These are phyloP conservation scores for Cyclopterus lumpus DNA, from an alignment of 2,797 vertebrate species.

Conservation along the genomic window DNA sequence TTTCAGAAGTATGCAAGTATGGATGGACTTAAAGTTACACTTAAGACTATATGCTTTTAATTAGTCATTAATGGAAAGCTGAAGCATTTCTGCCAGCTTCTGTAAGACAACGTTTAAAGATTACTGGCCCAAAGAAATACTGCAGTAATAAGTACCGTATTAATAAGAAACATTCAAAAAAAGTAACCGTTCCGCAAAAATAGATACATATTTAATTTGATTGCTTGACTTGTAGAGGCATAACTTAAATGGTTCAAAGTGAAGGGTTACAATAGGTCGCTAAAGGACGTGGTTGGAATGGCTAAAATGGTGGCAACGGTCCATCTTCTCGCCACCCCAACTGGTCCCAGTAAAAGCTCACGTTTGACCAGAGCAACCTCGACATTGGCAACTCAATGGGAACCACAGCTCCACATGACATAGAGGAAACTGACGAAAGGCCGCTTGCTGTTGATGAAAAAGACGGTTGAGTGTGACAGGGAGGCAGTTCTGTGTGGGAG, in stretches of 20 bases:
- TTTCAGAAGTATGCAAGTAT: no score
- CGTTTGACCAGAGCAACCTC: not conserved
- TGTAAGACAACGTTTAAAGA: not conserved
- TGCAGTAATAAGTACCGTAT: not conserved
- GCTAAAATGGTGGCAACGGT: no score
- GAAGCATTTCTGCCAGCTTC: not conserved
- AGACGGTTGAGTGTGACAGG: constrained; percentile 31
- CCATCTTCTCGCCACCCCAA: not conserved
- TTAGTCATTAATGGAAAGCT: no score
- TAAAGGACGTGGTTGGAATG: no score
- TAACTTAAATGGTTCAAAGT: not conserved
- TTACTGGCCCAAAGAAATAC: not conserved
- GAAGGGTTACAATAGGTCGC: not conserved
- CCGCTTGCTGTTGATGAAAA: constrained; percentile 19
- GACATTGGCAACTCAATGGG: not conserved
- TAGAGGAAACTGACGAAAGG: constrained; percentile 29
- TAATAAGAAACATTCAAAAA: not conserved
- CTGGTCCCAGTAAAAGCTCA: not conserved
- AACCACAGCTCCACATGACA: constrained; percentile 30
- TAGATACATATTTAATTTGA: no score
- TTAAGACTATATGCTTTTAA: no score
- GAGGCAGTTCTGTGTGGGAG: constrained; percentile 48
- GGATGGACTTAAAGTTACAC: no score
- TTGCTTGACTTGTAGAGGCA: no score
- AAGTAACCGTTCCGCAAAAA: not conserved